phyloP scores from a whole-genome alignment of 2,888 invertebrate species.

The Caenorhabditis japonica region DNA sequence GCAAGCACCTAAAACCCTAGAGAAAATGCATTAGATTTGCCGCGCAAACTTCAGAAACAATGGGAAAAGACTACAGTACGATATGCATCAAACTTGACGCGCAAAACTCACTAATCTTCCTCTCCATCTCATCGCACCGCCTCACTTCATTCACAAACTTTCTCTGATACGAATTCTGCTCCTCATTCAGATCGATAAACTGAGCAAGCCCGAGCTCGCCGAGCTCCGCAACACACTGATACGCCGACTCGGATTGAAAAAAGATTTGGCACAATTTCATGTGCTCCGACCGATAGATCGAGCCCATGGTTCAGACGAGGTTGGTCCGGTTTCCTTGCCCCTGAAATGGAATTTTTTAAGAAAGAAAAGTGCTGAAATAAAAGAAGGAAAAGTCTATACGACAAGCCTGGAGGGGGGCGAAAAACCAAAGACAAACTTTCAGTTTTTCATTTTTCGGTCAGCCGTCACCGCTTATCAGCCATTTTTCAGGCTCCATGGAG shows the following conservation, averaged over 20 bases:
- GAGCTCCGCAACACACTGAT: constrained; percentile 72
- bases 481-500: constrained; percentile 16
- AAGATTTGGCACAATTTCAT: constrained; percentile 75
- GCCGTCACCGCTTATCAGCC: constrained; percentile 22
- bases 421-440: constrained; percentile 51
- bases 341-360: constrained; percentile 6
- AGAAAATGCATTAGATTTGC: too few relatives aligned
- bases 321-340: constrained; percentile 21
- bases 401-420: background rate
- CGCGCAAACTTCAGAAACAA: too few relatives aligned
- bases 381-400: background rate
- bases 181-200: constrained; percentile 74
- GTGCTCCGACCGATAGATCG: constrained; percentile 72
- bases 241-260: constrained; percentile 75
- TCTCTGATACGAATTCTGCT: constrained; percentile 69
- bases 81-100: too few relatives aligned
- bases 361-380: too few relatives aligned
- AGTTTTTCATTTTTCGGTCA: constrained; percentile 28
- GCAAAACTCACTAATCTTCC: constrained; percentile 69
- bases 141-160: constrained; percentile 73
- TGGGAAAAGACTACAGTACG: too few relatives aligned
- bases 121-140: constrained; percentile 75
- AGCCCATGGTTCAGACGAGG: constrained; percentile 58
- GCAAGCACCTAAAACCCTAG: too few relatives aligned
- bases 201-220: constrained; percentile 74